Conservation (phyloP, 2,888 invertebrate genomes). For the Helleia helle region DNA sequence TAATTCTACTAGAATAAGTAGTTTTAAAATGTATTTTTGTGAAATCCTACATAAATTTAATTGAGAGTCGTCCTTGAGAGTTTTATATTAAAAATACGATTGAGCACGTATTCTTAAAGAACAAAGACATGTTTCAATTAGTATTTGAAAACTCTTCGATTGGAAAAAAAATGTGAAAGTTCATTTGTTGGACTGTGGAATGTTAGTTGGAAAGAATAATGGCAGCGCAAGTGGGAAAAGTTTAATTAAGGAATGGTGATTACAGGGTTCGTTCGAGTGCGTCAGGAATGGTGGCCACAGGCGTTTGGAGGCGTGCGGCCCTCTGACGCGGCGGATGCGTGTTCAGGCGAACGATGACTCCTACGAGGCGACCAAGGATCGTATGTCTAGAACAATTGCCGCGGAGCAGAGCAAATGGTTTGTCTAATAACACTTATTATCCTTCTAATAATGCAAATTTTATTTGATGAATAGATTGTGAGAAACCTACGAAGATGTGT, state of each 20-base stretch:
- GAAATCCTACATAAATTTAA: conserved; percentile 2
- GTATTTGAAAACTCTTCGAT: background rate
- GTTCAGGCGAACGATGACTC: conserved; percentile 97
- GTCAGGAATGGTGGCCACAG: conserved; percentile 75
- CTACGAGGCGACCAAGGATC: conserved; percentile 92
- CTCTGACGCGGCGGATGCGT: conserved; percentile 90
- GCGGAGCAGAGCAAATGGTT: conserved; percentile 95
- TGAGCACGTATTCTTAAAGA: conserved; percentile 13
- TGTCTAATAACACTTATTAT: conserved; percentile 15
- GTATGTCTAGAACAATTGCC: conserved; percentile 93
- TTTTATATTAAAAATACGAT: conserved; percentile 9
- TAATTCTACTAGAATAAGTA: background rate
- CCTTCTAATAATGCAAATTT: background rate
- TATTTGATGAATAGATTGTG: background rate
- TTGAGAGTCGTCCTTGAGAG: conserved; percentile 6
- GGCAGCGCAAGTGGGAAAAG: background rate
- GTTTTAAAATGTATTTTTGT: background rate
- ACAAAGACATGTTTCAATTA: conserved; percentile 10
- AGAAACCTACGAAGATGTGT: background rate
- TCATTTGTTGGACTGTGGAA: background rate
- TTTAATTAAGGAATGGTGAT: background rate
- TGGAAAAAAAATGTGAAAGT: conserved; percentile 6
- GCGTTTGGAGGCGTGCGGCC: conserved; percentile 87
- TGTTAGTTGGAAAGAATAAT: background rate
- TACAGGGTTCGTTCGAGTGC: conserved; percentile 94